Percentiles rank a stretch among this genome's conserved stretches.
These are phyloP conservation scores for Drosophila asahinai DNA, from an alignment of 1,140 invertebrate species.

Conservation along the genomic window DNA sequence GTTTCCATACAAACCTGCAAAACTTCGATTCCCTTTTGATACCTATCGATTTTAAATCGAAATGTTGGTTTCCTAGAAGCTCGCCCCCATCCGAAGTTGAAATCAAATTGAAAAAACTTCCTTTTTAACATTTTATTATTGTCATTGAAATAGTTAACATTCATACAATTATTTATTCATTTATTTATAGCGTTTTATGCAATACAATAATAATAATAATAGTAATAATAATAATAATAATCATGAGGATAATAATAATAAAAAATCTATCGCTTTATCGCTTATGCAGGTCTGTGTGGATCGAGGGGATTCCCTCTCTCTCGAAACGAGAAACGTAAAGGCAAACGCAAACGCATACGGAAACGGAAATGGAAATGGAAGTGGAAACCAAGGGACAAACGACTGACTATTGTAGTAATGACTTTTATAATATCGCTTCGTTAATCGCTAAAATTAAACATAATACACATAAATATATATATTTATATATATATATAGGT, in stretches of 20 bases:
- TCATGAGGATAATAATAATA: constrained; percentile 14
- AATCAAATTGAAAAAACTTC: constrained; percentile 14
- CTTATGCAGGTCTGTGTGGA: neutral
- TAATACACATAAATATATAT: constrained; percentile 35
- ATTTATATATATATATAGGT: constrained; percentile 4
- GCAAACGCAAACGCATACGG: constrained; percentile 10
- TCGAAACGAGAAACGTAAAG: constrained; percentile 3
- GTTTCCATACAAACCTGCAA: too few species aligned
- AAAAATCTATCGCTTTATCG: constrained; percentile 21
- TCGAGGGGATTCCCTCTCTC: too few species aligned
- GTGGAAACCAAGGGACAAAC: constrained; percentile 11
- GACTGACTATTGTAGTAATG: constrained; percentile 45
- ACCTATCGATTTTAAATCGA: too few species aligned
- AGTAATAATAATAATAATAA: constrained; percentile 32
- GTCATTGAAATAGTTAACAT: constrained; percentile 83
- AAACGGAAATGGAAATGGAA: constrained; percentile 1
- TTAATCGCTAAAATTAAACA: constrained; percentile 49
- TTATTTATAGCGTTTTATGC: constrained; percentile 66
- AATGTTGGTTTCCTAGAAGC: too few species aligned
- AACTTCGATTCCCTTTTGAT: too few species aligned
- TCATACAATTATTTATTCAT: constrained; percentile 76
- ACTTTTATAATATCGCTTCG: constrained; percentile 52
- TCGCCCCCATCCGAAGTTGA: too few species aligned
- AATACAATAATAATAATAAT: constrained; percentile 64
- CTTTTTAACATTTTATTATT: constrained; percentile 82